These are phyloP conservation scores for Plebejus argus DNA, from an alignment of 2,888 invertebrate species.

Conservation along the genomic window DNA sequence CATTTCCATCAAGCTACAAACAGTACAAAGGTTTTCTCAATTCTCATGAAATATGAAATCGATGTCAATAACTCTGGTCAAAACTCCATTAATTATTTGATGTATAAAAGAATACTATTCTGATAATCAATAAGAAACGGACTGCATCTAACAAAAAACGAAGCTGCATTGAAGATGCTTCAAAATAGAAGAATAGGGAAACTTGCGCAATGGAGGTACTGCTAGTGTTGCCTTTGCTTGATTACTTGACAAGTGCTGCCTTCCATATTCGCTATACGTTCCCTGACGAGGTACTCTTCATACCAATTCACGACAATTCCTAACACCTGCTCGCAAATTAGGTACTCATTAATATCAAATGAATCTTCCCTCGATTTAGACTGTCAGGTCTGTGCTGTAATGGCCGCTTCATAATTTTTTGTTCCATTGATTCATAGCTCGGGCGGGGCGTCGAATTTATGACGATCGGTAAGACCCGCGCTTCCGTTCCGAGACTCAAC, in stretches of 20 bases:
- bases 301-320: neutral
- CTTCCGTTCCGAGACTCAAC: conserved; percentile 50
- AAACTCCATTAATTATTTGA: too few relatives aligned
- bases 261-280: neutral
- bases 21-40: too few relatives aligned
- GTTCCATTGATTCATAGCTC: conserved; percentile 58
- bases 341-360: neutral
- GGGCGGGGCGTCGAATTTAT: conserved; percentile 60
- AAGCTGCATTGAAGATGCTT: neutral
- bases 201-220: neutral
- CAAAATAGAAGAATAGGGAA: neutral
- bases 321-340: neutral
- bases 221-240: neutral
- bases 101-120: too few relatives aligned
- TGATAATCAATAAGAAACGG: too few relatives aligned
- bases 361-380: neutral
- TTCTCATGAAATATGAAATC: too few relatives aligned
- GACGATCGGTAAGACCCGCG: conserved; percentile 52
- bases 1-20: too few relatives aligned
- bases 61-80: too few relatives aligned
- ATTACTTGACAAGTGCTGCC: neutral
- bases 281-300: neutral
- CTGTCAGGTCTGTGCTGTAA: neutral
- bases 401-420: conserved; percentile 48
- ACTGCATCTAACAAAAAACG: too few relatives aligned